Percentiles rank a stretch among this genome's conserved stretches.
Evolutionary conservation across 2,888 invertebrate genomes (phyloP).

Genomic region (Plebejus argus): DNA sequence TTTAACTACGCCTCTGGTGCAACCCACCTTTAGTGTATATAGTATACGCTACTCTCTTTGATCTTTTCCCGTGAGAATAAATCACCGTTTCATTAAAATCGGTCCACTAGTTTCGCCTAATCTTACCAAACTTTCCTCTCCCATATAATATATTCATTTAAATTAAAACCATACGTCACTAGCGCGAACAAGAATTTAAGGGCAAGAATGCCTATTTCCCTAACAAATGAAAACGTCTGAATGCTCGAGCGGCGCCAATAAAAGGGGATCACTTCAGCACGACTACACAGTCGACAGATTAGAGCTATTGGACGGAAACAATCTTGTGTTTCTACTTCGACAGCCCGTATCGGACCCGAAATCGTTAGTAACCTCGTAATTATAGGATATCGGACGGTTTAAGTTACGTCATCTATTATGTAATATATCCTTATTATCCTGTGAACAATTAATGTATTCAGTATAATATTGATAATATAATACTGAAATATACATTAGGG

Average conservation of each 20-base stretch:
- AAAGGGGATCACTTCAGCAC: slow-evolving; percentile 74
- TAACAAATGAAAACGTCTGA: slow-evolving; percentile 55
- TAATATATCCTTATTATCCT: too few species aligned
- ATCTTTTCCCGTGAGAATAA: background rate
- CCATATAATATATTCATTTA: background rate
- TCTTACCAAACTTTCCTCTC: background rate
- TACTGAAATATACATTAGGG: too few species aligned
- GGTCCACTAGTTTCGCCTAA: background rate
- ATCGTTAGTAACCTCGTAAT: slow-evolving; percentile 4
- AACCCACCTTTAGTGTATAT: too few species aligned
- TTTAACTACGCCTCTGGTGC: too few species aligned
- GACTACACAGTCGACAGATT: slow-evolving; percentile 76
- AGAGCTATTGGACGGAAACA: slow-evolving; percentile 76
- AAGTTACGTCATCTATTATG: background rate
- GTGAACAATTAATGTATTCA: too few species aligned
- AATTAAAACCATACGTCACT: background rate
- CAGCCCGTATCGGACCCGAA: slow-evolving; percentile 46
- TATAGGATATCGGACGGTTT: background rate
- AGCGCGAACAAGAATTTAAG: slow-evolving; percentile 33
- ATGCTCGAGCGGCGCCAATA: slow-evolving; percentile 70
- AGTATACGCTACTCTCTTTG: background rate
- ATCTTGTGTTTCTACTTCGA: slow-evolving; percentile 76
- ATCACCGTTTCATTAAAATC: too few species aligned
- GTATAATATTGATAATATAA: too few species aligned
- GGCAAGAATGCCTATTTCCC: slow-evolving; percentile 33